Conservation (phyloP, 2,888 invertebrate genomes). For the Cerastis leucographa region DNA sequence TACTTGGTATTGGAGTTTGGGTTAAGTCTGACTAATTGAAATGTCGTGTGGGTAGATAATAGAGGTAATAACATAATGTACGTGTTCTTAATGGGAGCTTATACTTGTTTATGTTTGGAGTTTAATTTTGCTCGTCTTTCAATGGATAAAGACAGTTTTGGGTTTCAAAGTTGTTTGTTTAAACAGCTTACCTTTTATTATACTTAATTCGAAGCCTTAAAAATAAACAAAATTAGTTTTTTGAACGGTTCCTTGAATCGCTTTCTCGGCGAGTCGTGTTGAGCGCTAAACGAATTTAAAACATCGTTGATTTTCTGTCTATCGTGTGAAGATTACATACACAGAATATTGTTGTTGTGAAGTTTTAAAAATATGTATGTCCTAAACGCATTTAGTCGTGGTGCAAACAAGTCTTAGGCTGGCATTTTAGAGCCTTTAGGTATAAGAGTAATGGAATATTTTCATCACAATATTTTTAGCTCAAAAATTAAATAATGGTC, state of each 20-base stretch:
- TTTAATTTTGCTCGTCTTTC: background rate
- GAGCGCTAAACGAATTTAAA: background rate
- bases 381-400: no score
- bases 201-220: background rate
- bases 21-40: slow-evolving; percentile 31
- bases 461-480: no score
- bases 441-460: no score
- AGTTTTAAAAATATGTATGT: no score
- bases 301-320: background rate
- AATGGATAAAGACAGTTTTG: slow-evolving; percentile 8
- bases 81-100: slow-evolving; percentile 16
- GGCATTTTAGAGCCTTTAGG: no score
- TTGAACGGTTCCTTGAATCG: no score
- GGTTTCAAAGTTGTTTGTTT: background rate
- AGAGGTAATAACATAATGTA: slow-evolving; percentile 19
- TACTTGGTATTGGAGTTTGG: slow-evolving; percentile 12
- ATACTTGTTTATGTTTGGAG: background rate
- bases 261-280: background rate
- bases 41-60: slow-evolving; percentile 12
- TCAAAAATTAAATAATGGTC: no score
- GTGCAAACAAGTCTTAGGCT: no score
- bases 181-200: background rate
- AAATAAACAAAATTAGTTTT: background rate
- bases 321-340: background rate
- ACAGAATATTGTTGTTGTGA: no score